Conservation (phyloP, 2,113 vertebrate species). For the Tupaia tana region DNA sequence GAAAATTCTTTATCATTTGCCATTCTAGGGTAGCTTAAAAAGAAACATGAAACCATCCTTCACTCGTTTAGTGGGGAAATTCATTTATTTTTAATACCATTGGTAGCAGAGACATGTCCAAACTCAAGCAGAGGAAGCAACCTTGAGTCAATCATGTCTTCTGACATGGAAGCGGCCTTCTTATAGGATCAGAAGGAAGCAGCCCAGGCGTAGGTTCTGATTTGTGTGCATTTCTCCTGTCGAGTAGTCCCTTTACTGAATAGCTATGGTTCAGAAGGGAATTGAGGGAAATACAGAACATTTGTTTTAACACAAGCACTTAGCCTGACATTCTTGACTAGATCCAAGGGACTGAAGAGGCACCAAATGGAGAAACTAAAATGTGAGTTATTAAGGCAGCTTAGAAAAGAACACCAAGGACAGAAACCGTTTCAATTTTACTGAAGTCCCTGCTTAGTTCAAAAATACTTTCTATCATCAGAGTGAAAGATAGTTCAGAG, state of each 20-base stretch:
- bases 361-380: not conserved
- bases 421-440: slow-evolving; percentile 10
- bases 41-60: not conserved
- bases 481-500: not conserved
- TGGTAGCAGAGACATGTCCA: not conserved
- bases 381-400: not conserved
- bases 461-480: not conserved
- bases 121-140: not conserved
- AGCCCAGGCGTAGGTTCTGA: not conserved
- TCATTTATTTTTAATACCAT: not conserved
- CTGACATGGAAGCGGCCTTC: not conserved
- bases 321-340: not conserved
- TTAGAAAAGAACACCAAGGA: not conserved
- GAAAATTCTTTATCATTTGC: not conserved
- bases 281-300: not conserved
- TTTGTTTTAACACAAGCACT: slow-evolving; percentile 4
- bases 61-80: not conserved
- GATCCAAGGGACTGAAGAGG: not conserved
- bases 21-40: not conserved
- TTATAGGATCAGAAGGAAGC: not conserved
- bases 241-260: not conserved
- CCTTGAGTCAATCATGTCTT: not conserved
- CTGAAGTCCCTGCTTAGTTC: not conserved
- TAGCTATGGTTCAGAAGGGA: not conserved
- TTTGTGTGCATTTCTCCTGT: not conserved